Evolutionary conservation across 2,888 invertebrate species (phyloP), one percentile per base, ranked within the genome.

Genomic region (Selenia dentaria): DNA sequence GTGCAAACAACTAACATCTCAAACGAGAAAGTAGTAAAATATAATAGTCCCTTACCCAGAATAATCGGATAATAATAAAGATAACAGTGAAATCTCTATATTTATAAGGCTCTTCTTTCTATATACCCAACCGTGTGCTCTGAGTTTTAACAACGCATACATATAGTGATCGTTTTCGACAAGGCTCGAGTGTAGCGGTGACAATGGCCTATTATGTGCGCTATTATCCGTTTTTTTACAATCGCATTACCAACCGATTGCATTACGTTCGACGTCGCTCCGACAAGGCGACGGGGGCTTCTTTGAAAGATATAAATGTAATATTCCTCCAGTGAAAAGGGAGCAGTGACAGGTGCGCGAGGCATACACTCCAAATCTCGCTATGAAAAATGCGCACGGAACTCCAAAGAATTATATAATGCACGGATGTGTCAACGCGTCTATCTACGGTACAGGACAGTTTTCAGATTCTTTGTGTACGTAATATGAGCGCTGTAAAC

Each of bases 371-470:
- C 75, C 74, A 74, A 80, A 81, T 81, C 74, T 74, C 70, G 72
- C 76, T 75, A 79, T 83, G 86, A 85, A 85, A 87, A 86, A 84
- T 86, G 80, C 78, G 80, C 74, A 68, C 58, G 62, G 62, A 61
- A 67, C 63, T 63, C 57, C 16, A 16, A 32, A 45, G 80, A 74
- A 79, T 81, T 79, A 83, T 78, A 78, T 83, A 83, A 84, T 80
- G 79, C 82, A 74, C 65, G 78, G 68, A 82, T 77, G 78, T 84
- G 85, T 81, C 84, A 79, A 74, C 74, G 74, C 64, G 71, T 66
- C 62, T 69, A 67, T 51, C 45, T 43, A 34, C 47, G 47, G 45
- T 52, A 57, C 46, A 67, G 69, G 69, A 71, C 68, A 75, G 64
- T 73, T 70, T 72, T 68, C 67, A 67, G 74, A 83, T 82, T 79